Conservation (phyloP, 2,113 vertebrate genomes). For the Festucalex cinctus region DNA sequence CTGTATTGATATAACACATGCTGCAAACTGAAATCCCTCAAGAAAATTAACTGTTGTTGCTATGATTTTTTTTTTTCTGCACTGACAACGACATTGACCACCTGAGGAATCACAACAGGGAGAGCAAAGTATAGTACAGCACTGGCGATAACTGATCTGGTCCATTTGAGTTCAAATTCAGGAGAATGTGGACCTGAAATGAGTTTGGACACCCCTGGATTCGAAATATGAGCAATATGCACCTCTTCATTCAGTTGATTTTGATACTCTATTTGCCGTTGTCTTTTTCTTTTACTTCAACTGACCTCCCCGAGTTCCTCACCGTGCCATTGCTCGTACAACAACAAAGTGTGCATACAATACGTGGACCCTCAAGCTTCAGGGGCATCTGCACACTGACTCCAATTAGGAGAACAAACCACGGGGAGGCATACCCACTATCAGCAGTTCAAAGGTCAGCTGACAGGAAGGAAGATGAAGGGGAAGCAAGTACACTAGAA, state of each 20-base stretch:
- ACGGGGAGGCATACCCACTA: slow-evolving; percentile 52
- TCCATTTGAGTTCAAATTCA: too few species aligned
- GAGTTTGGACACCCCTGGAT: neutral
- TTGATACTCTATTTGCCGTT: neutral
- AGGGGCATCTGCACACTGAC: slow-evolving; percentile 64
- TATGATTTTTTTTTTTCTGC: too few species aligned
- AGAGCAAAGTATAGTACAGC: too few species aligned
- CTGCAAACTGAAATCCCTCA: too few species aligned
- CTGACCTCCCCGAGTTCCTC: slow-evolving; percentile 16
- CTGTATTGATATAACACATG: too few species aligned
- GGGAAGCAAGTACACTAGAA: slow-evolving; percentile 43
- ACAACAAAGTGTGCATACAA: slow-evolving; percentile 20
- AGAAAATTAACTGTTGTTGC: too few species aligned
- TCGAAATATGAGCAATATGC: neutral
- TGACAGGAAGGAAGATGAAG: slow-evolving; percentile 57
- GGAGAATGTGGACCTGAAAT: too few species aligned
- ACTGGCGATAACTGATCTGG: too few species aligned
- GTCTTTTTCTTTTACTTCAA: slow-evolving; percentile 9
- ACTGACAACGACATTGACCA: too few species aligned
- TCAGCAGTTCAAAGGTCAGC: slow-evolving; percentile 64
- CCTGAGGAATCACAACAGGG: too few species aligned
- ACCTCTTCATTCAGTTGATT: slow-evolving; percentile 1
- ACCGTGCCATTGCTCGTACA: slow-evolving; percentile 21
- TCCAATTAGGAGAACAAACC: slow-evolving; percentile 70
- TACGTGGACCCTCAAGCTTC: slow-evolving; percentile 38